Percentiles rank a stretch among this genome's conserved stretches.
Conservation (phyloP, 2,113 vertebrate genomes). For the Craseonycteris thonglongyai region DNA sequence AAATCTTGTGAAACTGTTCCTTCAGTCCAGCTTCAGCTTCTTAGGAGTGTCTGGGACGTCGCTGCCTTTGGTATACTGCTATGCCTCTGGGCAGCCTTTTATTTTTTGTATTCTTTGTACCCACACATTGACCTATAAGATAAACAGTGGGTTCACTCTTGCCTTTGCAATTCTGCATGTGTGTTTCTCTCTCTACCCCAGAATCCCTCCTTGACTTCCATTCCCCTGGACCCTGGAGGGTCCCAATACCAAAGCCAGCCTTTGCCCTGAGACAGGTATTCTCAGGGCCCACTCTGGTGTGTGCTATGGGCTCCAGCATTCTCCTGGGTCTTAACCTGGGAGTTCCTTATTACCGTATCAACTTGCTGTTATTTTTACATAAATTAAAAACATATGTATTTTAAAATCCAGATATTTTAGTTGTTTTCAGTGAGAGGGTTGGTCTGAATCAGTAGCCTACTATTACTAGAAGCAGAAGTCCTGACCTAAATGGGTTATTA, state of each 20-base stretch:
- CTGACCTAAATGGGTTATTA: slow-evolving; percentile 35
- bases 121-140: not conserved
- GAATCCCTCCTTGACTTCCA: not conserved
- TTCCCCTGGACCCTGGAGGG: not conserved
- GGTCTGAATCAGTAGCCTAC: not conserved
- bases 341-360: not conserved
- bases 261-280: no score
- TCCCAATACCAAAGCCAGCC: not conserved
- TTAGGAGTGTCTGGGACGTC: not conserved
- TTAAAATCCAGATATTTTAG: not conserved
- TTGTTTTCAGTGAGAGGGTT: slow-evolving; percentile 1
- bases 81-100: not conserved
- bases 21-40: not conserved
- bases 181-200: not conserved
- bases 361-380: not conserved
- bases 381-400: not conserved
- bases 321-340: not conserved
- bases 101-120: not conserved
- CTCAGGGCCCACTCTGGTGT: not conserved
- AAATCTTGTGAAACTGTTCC: not conserved
- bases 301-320: not conserved
- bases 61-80: not conserved
- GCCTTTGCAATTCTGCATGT: not conserved
- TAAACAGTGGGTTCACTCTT: not conserved
- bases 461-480: not conserved